phyloP scores from a whole-genome alignment of 2,888 invertebrate species.

The Hedya salicella region DNA sequence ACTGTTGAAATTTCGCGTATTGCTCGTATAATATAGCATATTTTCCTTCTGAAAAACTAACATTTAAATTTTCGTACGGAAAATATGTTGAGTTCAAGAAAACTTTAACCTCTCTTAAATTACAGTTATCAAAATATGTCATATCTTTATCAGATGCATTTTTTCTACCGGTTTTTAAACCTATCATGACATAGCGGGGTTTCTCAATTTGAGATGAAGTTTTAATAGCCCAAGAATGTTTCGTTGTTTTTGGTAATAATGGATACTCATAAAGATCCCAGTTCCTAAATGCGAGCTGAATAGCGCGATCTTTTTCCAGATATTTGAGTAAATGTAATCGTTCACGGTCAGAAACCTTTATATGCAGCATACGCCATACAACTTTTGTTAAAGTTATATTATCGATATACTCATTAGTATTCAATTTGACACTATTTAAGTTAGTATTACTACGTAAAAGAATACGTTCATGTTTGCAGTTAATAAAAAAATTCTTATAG shows the following conservation, averaged over 20 bases:
- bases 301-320: constrained; percentile 53
- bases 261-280: constrained; percentile 64
- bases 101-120: constrained; percentile 17
- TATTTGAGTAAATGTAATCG: constrained; percentile 8
- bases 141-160: background rate
- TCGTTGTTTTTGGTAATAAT: constrained; percentile 52
- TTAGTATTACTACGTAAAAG: background rate
- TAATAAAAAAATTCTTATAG: background rate
- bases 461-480: constrained; percentile 1
- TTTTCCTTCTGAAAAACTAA: constrained; percentile 6
- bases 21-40: constrained; percentile 9
- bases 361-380: constrained; percentile 11
- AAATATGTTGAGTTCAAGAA: constrained; percentile 19
- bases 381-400: background rate
- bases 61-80: constrained; percentile 14
- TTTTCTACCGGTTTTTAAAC: constrained; percentile 11
- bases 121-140: constrained; percentile 8
- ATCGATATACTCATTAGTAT: constrained; percentile 4
- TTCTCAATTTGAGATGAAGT: constrained; percentile 59
- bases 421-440: constrained; percentile 4
- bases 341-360: constrained; percentile 1
- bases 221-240: constrained; percentile 56
- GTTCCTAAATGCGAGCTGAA: constrained; percentile 53
- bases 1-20: constrained; percentile 2
- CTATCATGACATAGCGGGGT: constrained; percentile 57